Evolutionary conservation across 1,140 invertebrate genomes (phyloP).

Genomic region (Lethrus apterus): DNA sequence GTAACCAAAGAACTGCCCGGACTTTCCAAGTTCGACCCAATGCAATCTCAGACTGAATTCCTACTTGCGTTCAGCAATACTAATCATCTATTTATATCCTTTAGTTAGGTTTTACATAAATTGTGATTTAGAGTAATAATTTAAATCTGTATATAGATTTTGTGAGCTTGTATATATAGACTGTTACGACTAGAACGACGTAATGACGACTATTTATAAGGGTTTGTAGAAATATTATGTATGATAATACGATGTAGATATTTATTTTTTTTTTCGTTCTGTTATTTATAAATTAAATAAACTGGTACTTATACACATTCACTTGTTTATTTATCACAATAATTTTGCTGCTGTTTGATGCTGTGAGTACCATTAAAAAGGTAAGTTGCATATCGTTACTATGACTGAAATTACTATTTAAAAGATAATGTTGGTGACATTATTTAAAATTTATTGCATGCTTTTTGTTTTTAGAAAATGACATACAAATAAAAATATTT

Average conservation of each 20-base stretch:
- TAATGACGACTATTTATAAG: too few relatives aligned
- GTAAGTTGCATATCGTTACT: too few relatives aligned
- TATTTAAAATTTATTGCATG: too few relatives aligned
- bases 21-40: constrained; percentile 18
- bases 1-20: constrained; percentile 21
- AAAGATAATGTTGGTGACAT: too few relatives aligned
- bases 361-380: too few relatives aligned
- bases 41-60: constrained; percentile 29
- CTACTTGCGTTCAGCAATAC: constrained; percentile 28
- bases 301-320: constrained; percentile 23
- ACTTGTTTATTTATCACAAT: too few relatives aligned
- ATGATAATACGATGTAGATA: constrained; percentile 22
- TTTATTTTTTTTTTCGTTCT: constrained; percentile 23
- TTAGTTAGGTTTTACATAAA: constrained; percentile 18
- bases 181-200: too few relatives aligned
- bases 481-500: too few relatives aligned
- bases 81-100: constrained; percentile 14
- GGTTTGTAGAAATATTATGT: constrained; percentile 7
- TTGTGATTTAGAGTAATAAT: constrained; percentile 23
- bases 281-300: constrained; percentile 24
- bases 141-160: constrained; percentile 16
- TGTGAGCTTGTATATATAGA: constrained; percentile 16
- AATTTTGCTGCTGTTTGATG: too few relatives aligned
- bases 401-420: too few relatives aligned
- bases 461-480: too few relatives aligned